Base-by-base conservation (phyloP, 2,113 vertebrate species). In the Saguinus midas region DNA sequence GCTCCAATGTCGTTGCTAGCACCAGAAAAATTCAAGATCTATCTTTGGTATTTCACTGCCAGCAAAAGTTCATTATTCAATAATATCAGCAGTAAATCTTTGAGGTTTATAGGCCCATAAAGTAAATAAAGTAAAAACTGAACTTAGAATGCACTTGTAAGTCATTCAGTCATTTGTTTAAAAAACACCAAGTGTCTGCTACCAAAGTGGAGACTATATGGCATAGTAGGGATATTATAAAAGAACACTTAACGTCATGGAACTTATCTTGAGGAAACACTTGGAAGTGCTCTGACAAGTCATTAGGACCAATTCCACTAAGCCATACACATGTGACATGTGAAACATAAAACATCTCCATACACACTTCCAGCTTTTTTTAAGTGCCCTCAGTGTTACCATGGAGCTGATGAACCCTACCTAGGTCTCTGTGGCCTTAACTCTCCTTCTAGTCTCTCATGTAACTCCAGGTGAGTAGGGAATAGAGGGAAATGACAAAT, bases 1-100 rank as follows among this genome's bases (percentile, higher is more conserved):
- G 98, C 96, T 98, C 98, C 99, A 95, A 99, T 98, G 91, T 99
- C 98, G 84, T 98, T 99, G 94, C 98, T 99, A 96, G 76, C 25
- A n/a, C n/a, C n/a, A n/a, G n/a, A n/a, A n/a, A n/a, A n/a, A n/a
- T 5, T 83, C 52, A 89, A 91, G 35, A 79, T 68, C 88, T 75
- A 79, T 25, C 55, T 96, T 78, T 86, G 21, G 12, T 58, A 57
- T 48, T 87, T 79, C 45, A 79, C 37, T 84, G 81, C 48, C 43
- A 86, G 17, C 40, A 45, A 76, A 68, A 68, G 21, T 75, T 80
- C 25, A 80, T 94, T 91, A 66, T 88, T 76, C 32, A 61, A 1
- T 66, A 50, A 70, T 8, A 76, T 43, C 3, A 37, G 29, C 40
- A 75, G 50, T 72, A 90, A 78, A 92, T 52, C 55, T 86, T 75